Percentiles rank a stretch among this genome's conserved stretches.
Evolutionary conservation across 2,888 invertebrate species (phyloP).

Genomic region (Coenonympha glycerion): DNA sequence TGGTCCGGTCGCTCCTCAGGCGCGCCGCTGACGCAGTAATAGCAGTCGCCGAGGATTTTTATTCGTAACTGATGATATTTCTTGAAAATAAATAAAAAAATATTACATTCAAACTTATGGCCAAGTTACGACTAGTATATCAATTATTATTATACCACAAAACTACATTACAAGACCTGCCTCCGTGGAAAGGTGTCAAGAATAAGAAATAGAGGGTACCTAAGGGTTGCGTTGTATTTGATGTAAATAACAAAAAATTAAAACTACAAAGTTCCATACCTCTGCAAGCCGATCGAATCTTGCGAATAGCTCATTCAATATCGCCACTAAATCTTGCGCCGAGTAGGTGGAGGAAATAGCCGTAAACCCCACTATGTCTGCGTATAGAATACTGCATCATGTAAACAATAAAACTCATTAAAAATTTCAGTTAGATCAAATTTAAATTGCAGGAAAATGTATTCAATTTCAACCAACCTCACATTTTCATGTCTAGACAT

Average conservation of each 20-base stretch:
- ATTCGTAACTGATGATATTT: slow-evolving; percentile 95
- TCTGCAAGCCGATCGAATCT: slow-evolving; percentile 93
- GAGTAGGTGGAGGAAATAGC: slow-evolving; percentile 96
- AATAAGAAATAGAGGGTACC: no score
- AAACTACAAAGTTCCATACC: slow-evolving; percentile 55
- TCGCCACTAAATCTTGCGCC: slow-evolving; percentile 95
- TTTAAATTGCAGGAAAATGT: background rate
- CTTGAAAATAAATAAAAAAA: slow-evolving; percentile 62
- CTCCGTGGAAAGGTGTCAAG: no score
- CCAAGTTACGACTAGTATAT: no score
- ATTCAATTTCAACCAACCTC: slow-evolving; percentile 76
- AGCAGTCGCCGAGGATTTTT: slow-evolving; percentile 97
- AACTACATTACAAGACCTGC: no score
- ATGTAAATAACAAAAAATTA: background rate
- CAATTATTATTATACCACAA: no score
- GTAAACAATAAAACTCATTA: slow-evolving; percentile 8
- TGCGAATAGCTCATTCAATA: slow-evolving; percentile 96
- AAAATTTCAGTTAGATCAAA: background rate
- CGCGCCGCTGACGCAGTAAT: slow-evolving; percentile 98
- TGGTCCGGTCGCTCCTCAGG: slow-evolving; percentile 93
- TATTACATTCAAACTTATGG: background rate
- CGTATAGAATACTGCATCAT: slow-evolving; percentile 89
- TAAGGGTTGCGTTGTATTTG: no score
- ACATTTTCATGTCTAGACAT: slow-evolving; percentile 98
- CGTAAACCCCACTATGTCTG: slow-evolving; percentile 98